These are phyloP conservation scores for Antheraea mylitta DNA, from an alignment of 1,140 invertebrate genomes.

Conservation along the genomic window DNA sequence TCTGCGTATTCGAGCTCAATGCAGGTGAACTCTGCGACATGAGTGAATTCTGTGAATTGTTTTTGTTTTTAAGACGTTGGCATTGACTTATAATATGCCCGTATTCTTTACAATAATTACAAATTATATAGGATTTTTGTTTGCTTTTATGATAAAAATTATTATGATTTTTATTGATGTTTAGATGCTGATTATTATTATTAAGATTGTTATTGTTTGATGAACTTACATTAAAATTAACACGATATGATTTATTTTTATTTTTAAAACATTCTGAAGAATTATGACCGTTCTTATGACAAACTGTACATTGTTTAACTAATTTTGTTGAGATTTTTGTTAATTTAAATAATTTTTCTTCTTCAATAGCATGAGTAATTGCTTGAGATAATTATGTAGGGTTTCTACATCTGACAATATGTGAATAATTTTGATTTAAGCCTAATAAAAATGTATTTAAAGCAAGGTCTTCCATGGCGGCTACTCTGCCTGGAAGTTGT, in stretches of 20 bases:
- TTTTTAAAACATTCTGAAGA: constrained; percentile 16
- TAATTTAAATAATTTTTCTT: constrained; percentile 27
- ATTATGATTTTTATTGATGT: too few relatives aligned
- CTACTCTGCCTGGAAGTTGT: constrained; percentile 31
- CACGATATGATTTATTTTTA: constrained; percentile 13
- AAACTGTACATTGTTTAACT: constrained; percentile 9
- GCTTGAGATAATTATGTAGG: constrained; percentile 24
- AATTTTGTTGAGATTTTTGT: constrained; percentile 5
- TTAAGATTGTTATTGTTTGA: neutral
- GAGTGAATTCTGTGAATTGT: neutral
- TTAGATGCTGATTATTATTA: constrained; percentile 17
- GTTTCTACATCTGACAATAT: constrained; percentile 31
- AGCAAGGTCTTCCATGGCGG: constrained; percentile 35
- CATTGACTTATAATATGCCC: constrained; percentile 27
- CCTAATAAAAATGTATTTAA: constrained; percentile 35
- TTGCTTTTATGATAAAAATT: too few relatives aligned
- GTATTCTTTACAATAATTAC: constrained; percentile 25
- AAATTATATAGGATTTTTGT: too few relatives aligned
- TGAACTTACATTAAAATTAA: constrained; percentile 1
- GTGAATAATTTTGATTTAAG: constrained; percentile 19
- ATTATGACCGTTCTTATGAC: constrained; percentile 12
- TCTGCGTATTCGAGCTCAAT: neutral
- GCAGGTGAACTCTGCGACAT: neutral
- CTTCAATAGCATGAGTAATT: constrained; percentile 23
- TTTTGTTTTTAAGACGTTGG: constrained; percentile 30